Evolutionary conservation across 2,888 invertebrate genomes (phyloP), one percentile per base, ranked within the genome.

Genomic region (Apantesis nais): DNA sequence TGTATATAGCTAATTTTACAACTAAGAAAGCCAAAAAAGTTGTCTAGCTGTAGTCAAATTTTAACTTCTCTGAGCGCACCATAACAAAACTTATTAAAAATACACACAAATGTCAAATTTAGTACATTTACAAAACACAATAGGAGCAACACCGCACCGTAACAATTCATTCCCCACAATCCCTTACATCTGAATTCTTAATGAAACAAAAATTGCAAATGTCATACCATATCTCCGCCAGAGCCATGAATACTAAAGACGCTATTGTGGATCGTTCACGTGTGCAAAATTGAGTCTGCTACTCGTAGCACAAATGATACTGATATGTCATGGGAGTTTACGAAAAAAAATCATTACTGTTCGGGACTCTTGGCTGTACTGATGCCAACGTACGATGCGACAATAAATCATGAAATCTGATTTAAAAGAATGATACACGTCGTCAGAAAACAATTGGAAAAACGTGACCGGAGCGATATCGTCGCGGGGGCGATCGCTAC

Each of bases 181-280:
- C 91, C 89, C 90, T 91, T 89, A 91, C 89, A 91, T 90, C 92
- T 93, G 92, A 94, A 94, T 93, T 92, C 88, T 89, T 94, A 93
- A 94, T 93, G 93, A 93, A 92, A 93, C 93, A 93, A 94, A 93
- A 93, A 93, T 94, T 93, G 92, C 93, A 92, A 93, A 94, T 92
- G 93, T 92, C 92, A 89, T 87, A 87, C 89, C 86, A 89, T 90
- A 90, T 90, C 89, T 90, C 91, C 89, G 85, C 88, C 89, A 86
- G 86, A 87, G 88, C 93, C 90, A 94, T 94, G 94, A 94, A 94
- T 94, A 94, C 93, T 94, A 93, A 94, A 92, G 92, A 92, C 89
- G 92, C 91, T 89, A 92, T 93, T 92, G 92, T 89, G 90, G 89
- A 92, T 90, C 90, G 89, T 90, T 90, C 89, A 86, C 89, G 87